Conservation (phyloP, 2,113 vertebrate genomes). For the Lanius collurio region DNA sequence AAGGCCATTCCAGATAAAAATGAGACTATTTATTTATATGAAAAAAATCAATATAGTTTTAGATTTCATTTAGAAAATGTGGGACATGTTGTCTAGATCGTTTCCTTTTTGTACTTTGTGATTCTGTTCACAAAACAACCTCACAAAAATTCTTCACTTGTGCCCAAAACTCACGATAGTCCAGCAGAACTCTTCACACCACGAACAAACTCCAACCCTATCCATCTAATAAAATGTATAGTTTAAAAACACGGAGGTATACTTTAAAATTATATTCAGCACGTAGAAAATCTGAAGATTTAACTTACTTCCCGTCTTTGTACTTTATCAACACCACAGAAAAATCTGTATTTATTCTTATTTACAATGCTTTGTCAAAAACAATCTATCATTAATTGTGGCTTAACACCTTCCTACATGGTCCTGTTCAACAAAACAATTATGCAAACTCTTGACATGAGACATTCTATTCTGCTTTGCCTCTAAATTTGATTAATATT, state of each 20-base stretch:
- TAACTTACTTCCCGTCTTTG: background rate
- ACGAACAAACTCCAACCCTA: background rate
- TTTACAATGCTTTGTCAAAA: background rate
- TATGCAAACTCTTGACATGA: background rate
- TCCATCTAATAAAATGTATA: background rate
- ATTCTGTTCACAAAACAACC: background rate
- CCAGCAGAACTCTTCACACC: background rate
- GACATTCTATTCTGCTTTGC: background rate
- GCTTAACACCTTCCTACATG: background rate
- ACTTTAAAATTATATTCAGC: background rate
- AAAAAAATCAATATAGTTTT: background rate
- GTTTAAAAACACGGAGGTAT: background rate
- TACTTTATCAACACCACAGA: background rate
- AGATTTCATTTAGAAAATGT: background rate
- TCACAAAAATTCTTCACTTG: background rate
- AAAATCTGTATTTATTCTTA: background rate
- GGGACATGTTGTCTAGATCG: background rate
- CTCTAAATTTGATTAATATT: background rate
- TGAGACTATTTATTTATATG: background rate
- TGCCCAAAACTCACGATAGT: fast-evolving
- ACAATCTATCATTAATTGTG: background rate
- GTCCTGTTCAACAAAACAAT: background rate
- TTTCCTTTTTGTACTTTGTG: background rate
- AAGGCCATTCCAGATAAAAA: background rate
- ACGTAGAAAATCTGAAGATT: background rate